phyloP scores from a whole-genome alignment of 2,888 invertebrate species.

The Artemia sinica region DNA sequence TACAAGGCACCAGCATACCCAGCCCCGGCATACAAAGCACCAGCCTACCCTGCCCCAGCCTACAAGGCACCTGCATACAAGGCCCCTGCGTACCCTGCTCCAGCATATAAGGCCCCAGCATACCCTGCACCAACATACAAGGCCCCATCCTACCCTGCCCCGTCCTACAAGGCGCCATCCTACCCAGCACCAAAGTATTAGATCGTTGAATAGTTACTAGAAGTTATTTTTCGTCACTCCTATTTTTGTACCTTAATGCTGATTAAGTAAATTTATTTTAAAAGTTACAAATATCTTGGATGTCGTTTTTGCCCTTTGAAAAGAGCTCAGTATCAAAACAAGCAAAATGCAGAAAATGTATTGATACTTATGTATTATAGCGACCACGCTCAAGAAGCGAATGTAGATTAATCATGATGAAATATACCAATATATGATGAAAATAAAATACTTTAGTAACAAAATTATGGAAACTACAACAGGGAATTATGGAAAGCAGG shows the following conservation, averaged over 20 bases:
- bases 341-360: too few species aligned
- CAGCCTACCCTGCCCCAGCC: conserved; percentile 28
- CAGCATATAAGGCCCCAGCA: conserved; percentile 4
- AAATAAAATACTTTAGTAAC: too few species aligned
- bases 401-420: too few species aligned
- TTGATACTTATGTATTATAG: too few species aligned
- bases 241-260: conserved; percentile 13
- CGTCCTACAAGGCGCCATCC: conserved; percentile 53
- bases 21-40: conserved; percentile 15
- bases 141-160: conserved; percentile 48
- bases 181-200: conserved; percentile 33
- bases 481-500: too few species aligned
- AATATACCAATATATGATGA: too few species aligned
- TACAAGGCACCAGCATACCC: conserved; percentile 42
- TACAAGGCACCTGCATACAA: conserved; percentile 41
- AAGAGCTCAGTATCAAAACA: too few species aligned
- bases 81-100: conserved; percentile 3
- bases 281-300: too few species aligned
- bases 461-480: too few species aligned
- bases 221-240: conserved; percentile 5
- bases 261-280: too few species aligned
- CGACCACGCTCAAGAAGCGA: too few species aligned
- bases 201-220: neutral
- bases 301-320: too few species aligned
- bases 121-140: conserved; percentile 15